Percentiles rank a stretch among this genome's conserved stretches.
Evolutionary conservation across 2,888 invertebrate genomes (phyloP).

Genomic region (Orthosia cruda): DNA sequence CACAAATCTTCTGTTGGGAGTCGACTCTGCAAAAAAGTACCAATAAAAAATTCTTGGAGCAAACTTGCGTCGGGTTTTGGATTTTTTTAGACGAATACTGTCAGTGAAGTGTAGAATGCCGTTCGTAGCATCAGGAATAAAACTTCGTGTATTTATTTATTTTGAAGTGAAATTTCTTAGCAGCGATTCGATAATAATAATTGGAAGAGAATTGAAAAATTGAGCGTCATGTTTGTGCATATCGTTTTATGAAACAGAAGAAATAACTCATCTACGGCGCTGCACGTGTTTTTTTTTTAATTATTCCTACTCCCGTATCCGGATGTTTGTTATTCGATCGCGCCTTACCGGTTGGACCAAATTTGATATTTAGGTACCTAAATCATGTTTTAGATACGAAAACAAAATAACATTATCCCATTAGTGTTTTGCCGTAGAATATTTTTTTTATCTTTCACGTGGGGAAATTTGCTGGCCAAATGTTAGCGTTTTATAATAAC

Average conservation of each 20-base stretch:
- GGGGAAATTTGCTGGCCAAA: too few relatives aligned
- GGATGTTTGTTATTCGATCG: neutral
- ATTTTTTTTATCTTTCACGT: neutral
- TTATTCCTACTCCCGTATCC: neutral
- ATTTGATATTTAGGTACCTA: too few relatives aligned
- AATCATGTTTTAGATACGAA: neutral
- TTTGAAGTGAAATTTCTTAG: neutral
- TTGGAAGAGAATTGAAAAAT: too few relatives aligned
- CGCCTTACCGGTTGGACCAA: neutral
- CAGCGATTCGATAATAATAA: too few relatives aligned
- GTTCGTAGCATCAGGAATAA: neutral
- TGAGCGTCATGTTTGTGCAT: too few relatives aligned
- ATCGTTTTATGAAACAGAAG: too few relatives aligned
- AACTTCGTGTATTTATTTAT: neutral
- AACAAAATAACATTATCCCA: neutral
- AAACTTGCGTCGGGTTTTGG: slow-evolving; percentile 37
- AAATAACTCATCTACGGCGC: too few relatives aligned
- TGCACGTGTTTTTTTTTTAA: neutral
- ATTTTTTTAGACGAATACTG: slow-evolving; percentile 18
- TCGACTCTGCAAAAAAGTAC: slow-evolving; percentile 59
- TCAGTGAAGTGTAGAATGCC: neutral
- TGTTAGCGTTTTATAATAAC: neutral
- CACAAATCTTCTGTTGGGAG: slow-evolving; percentile 66
- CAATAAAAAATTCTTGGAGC: slow-evolving; percentile 58
- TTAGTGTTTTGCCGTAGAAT: neutral